phyloP scores from a whole-genome alignment of 2,113 vertebrate genomes.

The Camelus dromedarius region DNA sequence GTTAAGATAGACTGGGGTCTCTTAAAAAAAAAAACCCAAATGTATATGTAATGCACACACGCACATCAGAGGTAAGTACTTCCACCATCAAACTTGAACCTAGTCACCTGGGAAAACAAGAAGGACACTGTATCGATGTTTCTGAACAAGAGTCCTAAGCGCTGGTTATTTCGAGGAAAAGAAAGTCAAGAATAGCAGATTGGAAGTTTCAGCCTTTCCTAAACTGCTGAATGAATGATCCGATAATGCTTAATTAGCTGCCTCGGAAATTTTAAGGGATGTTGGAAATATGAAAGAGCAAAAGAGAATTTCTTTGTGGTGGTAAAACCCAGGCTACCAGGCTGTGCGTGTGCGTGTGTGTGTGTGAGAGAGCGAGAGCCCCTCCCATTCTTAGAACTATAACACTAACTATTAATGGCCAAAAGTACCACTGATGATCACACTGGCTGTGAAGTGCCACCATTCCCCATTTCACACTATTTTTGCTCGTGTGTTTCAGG shows the following conservation, averaged over 20 bases:
- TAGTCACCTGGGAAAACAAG: not conserved
- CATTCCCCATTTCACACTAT: not conserved
- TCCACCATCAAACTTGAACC: fast-evolving
- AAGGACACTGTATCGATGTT: fast-evolving
- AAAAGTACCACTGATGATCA: not conserved
- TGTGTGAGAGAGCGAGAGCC: not conserved
- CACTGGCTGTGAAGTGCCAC: not conserved
- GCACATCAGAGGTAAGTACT: not conserved
- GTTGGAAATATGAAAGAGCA: not conserved
- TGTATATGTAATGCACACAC: not conserved
- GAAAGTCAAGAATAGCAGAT: fast-evolving
- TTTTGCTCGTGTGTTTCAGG: not conserved
- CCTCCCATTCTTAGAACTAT: not conserved
- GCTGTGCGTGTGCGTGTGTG: not conserved
- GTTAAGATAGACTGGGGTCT: slow-evolving; percentile 41
- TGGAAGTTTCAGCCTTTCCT: slow-evolving; percentile 16
- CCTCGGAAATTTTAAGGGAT: not conserved
- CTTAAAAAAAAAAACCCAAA: not conserved
- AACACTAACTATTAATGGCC: not conserved
- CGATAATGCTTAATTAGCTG: slow-evolving; percentile 17
- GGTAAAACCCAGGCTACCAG: not conserved
- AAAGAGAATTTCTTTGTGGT: not conserved
- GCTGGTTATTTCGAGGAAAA: slow-evolving; percentile 1
- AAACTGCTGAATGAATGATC: not conserved
- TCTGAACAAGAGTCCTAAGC: not conserved